These are phyloP conservation scores for Mesochorus sp. DNA, from an alignment of 2,888 invertebrate species.

Conservation along the genomic window DNA sequence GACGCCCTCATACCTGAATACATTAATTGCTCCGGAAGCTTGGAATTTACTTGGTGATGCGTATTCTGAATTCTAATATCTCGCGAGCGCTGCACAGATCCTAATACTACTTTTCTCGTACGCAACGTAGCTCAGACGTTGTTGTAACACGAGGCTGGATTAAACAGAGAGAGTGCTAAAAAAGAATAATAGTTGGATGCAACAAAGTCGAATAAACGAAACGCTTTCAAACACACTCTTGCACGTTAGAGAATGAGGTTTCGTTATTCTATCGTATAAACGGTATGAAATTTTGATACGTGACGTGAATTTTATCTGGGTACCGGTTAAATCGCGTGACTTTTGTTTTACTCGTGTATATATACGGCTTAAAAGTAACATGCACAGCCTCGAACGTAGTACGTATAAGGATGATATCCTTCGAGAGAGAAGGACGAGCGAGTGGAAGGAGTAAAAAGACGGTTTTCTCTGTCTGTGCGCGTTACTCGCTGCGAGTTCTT, in stretches of 20 bases:
- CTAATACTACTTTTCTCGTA: constrained; percentile 45
- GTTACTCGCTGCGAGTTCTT: not conserved
- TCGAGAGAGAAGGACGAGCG: constrained; percentile 10
- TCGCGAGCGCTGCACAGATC: constrained; percentile 20
- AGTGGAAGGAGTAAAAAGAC: not conserved
- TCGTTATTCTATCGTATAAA: constrained; percentile 54
- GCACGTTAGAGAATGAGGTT: constrained; percentile 37
- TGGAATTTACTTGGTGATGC: constrained; percentile 51
- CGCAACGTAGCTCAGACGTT: constrained; percentile 39
- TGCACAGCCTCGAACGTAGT: constrained; percentile 6
- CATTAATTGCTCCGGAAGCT: constrained; percentile 52
- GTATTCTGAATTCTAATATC: constrained; percentile 55
- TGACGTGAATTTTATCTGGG: constrained; percentile 72
- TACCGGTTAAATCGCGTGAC: constrained; percentile 60
- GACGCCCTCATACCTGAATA: constrained; percentile 45
- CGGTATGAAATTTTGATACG: constrained; percentile 79
- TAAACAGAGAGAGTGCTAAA: constrained; percentile 36
- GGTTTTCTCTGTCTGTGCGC: constrained; percentile 8
- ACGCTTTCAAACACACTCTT: constrained; percentile 46
- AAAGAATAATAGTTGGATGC: constrained; percentile 39
- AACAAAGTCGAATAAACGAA: constrained; percentile 53
- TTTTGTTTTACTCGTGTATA: constrained; percentile 45
- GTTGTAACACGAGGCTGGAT: constrained; percentile 28
- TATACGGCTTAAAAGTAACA: constrained; percentile 11
- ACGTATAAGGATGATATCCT: constrained; percentile 5